Base-by-base conservation (phyloP, 2,113 vertebrate species). In the Pseudopodoces humilis region DNA sequence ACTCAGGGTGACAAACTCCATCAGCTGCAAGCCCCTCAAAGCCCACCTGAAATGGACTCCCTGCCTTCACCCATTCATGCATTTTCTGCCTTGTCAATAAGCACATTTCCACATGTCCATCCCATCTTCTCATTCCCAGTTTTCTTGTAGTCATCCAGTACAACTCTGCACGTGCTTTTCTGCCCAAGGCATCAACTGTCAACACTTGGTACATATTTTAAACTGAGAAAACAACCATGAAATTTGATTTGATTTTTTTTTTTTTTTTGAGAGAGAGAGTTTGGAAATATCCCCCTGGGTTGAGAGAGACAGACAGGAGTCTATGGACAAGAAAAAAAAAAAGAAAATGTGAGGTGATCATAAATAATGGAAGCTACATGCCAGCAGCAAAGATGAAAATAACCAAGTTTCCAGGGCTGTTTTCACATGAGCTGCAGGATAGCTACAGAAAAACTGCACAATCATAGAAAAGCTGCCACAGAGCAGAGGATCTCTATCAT, bases 181-280 rank as follows among this genome's bases (percentile, higher is more conserved):
- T 95, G 95, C 96, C 95, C 69, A 79, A 95, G 95, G 96, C 95
- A 96, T 46, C 64, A 59, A 27, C 94, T 95, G 95, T 96, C 96
- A 96, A 75, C 90, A 84, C 95, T 88, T 17, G 28, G 79, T 86
- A 88, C 55, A 27, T 77, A 90, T 55, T 92, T 93, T 85, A 94
- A 92, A 92, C 60, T 47, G 52, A 95, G 81, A 94, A 88, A 95
- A 88, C 82, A 92, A 92, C 67, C 67, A 91, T 85, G 92, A 93
- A 93, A 92, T 90, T 69, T 59, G 39, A 89, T 91, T 91, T 87
- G n/a, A 80, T 72, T 76, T 78, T 85, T 78, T 75, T 76, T 78
- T 85, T 78, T 75, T 77, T 67, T 30, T 9, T 3, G 37, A 37
- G 37, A 37, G 63, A 64, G n/a, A 52, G 83, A 68, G 58, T 92